Conservation (phyloP, 1,140 invertebrate species). For the Drosophila mojavensis region DNA sequence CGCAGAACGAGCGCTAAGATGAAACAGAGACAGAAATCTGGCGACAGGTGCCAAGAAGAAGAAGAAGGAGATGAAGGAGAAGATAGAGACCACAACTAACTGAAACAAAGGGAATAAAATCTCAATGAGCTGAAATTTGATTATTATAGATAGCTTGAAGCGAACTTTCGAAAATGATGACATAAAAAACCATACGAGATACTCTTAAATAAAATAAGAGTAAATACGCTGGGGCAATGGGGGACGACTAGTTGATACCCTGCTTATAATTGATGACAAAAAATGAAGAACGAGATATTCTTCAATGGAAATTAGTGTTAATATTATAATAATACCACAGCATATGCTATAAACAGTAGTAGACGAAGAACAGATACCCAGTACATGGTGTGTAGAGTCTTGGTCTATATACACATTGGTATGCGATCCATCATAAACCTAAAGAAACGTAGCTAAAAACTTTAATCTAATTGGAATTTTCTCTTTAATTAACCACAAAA, state of each 20-base stretch:
- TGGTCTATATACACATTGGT: too few species aligned
- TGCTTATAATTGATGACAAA: too few species aligned
- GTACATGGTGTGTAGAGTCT: too few species aligned
- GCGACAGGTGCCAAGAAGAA: not conserved
- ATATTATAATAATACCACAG: too few species aligned
- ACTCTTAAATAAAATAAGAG: not conserved
- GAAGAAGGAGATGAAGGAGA: not conserved
- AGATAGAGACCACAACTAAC: not conserved
- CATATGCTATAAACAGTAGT: too few species aligned
- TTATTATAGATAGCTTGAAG: not conserved
- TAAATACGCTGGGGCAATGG: too few species aligned
- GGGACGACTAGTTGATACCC: too few species aligned
- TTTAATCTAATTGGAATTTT: slow-evolving; percentile 2
- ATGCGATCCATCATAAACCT: not conserved
- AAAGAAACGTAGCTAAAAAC: not conserved
- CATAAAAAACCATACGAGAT: not conserved
- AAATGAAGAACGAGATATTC: too few species aligned
- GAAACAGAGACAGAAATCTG: not conserved
- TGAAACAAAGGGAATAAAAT: not conserved
- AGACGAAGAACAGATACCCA: too few species aligned
- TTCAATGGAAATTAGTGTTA: too few species aligned
- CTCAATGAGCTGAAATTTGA: not conserved
- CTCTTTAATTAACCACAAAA: not conserved
- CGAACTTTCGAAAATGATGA: slow-evolving; percentile 3
- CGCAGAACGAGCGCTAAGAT: not conserved